Evolutionary conservation across 1,140 invertebrate genomes (phyloP).

Genomic region (Drosophila kepulauana): DNA sequence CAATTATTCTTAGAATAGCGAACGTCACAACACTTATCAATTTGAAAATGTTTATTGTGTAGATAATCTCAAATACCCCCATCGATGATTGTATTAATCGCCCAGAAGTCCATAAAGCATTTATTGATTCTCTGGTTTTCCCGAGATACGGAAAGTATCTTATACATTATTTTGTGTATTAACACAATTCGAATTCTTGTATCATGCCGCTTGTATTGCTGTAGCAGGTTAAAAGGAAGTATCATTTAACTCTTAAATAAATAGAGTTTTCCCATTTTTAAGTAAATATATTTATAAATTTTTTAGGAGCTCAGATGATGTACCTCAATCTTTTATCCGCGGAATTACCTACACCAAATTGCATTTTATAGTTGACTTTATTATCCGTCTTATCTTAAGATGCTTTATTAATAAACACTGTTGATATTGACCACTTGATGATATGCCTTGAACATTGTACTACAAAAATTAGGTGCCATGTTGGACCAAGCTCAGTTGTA

Average conservation of each 20-base stretch:
- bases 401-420: constrained; percentile 13
- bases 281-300: no score
- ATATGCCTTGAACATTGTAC: constrained; percentile 7
- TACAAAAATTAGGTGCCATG: constrained; percentile 10
- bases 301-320: no score
- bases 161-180: no score
- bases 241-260: no score
- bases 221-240: no score
- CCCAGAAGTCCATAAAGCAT: neutral
- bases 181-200: no score
- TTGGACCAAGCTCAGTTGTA: neutral
- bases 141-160: no score
- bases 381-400: constrained; percentile 8
- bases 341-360: neutral
- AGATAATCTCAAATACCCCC: neutral
- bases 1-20: constrained; percentile 15
- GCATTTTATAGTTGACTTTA: neutral
- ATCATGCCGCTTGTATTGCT: no score
- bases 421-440: constrained; percentile 15
- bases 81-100: constrained; percentile 3
- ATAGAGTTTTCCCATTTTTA: no score
- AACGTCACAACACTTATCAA: constrained; percentile 24
- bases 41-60: constrained; percentile 29
- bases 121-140: neutral
- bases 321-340: no score